Evolutionary conservation across 2,797 vertebrate genomes (phyloP).

Genomic region (Crypturellus tataupa): DNA sequence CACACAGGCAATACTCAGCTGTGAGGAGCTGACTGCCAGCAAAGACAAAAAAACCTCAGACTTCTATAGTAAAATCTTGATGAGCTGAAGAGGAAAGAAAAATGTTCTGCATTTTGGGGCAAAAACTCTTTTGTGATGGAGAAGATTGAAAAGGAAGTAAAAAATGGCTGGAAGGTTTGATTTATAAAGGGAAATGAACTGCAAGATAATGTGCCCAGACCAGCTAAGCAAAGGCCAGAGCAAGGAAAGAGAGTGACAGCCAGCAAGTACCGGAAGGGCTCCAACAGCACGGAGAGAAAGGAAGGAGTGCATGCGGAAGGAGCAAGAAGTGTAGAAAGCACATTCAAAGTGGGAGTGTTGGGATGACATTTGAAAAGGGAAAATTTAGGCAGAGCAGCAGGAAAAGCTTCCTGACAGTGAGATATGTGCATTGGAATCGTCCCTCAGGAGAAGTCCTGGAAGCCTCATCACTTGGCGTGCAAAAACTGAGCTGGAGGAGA

Average conservation of each 20-base stretch:
- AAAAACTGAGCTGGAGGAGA: conserved; percentile 12
- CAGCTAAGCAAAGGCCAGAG: neutral
- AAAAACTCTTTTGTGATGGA: neutral
- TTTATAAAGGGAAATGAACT: conserved; percentile 47
- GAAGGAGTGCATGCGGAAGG: neutral
- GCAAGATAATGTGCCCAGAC: conserved; percentile 1
- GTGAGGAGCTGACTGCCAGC: neutral
- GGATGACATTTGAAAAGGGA: conserved; percentile 57
- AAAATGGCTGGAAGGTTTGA: neutral
- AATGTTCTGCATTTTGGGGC: neutral
- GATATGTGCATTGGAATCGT: conserved; percentile 36
- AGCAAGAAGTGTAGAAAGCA: neutral
- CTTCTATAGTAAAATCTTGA: neutral
- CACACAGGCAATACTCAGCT: neutral
- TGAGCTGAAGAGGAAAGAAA: neutral
- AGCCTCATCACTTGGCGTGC: conserved; percentile 52
- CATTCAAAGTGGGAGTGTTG: conserved; percentile 20
- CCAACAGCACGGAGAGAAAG: neutral
- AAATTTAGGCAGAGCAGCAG: conserved; percentile 36
- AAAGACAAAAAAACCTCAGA: neutral
- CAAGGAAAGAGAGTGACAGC: neutral
- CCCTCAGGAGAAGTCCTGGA: conserved; percentile 41
- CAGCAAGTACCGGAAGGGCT: conserved; percentile 24
- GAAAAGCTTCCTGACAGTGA: conserved; percentile 61
- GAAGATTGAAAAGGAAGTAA: neutral